Evolutionary conservation across 2,113 vertebrate genomes (phyloP), one percentile per base, ranked within the genome.

Genomic region (Talpa occidentalis): DNA sequence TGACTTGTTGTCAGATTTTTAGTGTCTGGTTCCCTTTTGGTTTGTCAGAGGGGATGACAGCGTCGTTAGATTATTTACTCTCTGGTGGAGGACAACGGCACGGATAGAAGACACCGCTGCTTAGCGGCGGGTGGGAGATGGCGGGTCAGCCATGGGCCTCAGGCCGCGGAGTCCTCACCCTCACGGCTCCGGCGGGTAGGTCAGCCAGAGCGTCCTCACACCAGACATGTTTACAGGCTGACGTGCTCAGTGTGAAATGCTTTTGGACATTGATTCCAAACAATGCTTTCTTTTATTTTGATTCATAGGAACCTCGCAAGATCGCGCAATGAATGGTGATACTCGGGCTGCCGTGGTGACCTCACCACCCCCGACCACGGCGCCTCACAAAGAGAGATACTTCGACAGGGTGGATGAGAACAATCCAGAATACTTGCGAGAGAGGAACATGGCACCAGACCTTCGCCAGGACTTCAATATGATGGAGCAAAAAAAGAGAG

Each of bases 381-480:
- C 99, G 17, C 99, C 99, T 77, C 99, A 99, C 98, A 99, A 99
- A 98, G 99, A 99, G 98, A 99, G 99, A 49, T 99, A 99, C 96
- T 99, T 99, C 30, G 99, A 99, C 98, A 98, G 99, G 54, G 99
- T 99, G 86, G 99, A 99, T 92, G 99, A 99, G 98, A 99, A 99
- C 97, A 99, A 98, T 52, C 99, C 99, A 0, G 99, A 99, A 82
- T 99, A 99, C 97, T 98, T 99, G 98, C 98, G 99, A 70, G 99
- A 99, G 97, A 99, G 99, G 94, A 99, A 99, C 97, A 99, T 99
- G 99, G 99, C 99, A 0, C 99, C 99, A 1, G 99, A 99, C 97
- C 99, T 99, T 83, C 98, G 99, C 81, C 99, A 99, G 97, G 99
- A 99, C 98, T 99, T 99, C 97, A 99, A 99, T 96, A 99, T 99